These are phyloP conservation scores for Nephila pilipes DNA, from an alignment of 1,140 invertebrate species.

Conservation along the genomic window DNA sequence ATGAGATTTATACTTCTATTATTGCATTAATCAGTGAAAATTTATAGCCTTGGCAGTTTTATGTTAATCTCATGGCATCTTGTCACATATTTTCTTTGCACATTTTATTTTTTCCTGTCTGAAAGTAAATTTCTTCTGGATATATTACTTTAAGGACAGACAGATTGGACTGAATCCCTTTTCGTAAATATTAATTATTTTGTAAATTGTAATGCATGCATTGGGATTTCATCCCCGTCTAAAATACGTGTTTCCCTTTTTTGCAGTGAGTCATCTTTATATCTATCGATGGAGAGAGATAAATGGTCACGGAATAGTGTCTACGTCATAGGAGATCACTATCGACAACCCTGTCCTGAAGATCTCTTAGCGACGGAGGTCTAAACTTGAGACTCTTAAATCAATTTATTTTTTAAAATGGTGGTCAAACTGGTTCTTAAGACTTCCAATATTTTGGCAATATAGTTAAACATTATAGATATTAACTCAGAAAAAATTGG, in stretches of 20 bases:
- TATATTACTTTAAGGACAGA: not conserved
- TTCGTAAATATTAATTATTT: not conserved
- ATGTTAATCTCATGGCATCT: not conserved
- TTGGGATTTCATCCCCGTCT: conserved; percentile 1
- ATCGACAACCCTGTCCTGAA: conserved; percentile 79
- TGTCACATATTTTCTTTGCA: conserved; percentile 53
- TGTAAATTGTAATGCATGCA: not conserved
- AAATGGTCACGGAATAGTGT: conserved; percentile 82
- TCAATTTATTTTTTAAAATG: conserved; percentile 48
- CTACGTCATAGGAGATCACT: conserved; percentile 86
- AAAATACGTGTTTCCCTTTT: conserved; percentile 75
- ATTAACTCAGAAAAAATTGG: too few species aligned
- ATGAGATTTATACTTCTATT: too few species aligned
- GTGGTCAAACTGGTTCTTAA: conserved; percentile 13
- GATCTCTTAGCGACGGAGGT: conserved; percentile 85
- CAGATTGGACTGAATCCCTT: not conserved
- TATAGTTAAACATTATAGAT: too few species aligned
- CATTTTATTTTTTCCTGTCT: not conserved
- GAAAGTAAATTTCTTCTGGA: not conserved
- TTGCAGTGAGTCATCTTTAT: conserved; percentile 82
- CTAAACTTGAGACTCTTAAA: conserved; percentile 80
- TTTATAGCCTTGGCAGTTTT: too few species aligned
- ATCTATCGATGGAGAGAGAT: conserved; percentile 80
- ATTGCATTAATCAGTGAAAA: too few species aligned
- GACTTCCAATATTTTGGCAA: not conserved